A percentile compares a stretch with the other conserved stretches of the same genome.
These are phyloP conservation scores for Monopis laevigella DNA, from an alignment of 2,888 invertebrate species.

Conservation along the genomic window DNA sequence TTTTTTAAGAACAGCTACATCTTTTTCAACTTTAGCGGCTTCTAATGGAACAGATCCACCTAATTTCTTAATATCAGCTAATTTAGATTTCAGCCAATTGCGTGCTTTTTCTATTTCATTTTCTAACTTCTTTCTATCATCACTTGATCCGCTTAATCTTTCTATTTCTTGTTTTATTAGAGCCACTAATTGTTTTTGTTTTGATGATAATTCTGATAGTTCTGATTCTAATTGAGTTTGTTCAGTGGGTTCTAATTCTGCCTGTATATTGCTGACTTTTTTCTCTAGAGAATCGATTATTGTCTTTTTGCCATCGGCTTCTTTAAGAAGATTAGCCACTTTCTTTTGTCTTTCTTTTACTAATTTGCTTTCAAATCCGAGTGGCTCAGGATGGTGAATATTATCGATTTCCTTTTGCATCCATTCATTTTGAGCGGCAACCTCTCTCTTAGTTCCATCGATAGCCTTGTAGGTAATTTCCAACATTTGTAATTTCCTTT, in stretches of 20 bases:
- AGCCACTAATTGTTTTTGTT: slow-evolving; percentile 78
- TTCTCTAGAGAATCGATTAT: slow-evolving; percentile 85
- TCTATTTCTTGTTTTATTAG: slow-evolving; percentile 80
- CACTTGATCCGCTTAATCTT: slow-evolving; percentile 73
- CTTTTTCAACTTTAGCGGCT: slow-evolving; percentile 83
- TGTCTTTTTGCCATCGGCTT: slow-evolving; percentile 85
- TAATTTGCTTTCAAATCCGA: slow-evolving; percentile 81
- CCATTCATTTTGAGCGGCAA: slow-evolving; percentile 83
- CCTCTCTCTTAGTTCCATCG: slow-evolving; percentile 82
- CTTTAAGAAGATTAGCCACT: slow-evolving; percentile 79
- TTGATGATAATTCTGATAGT: slow-evolving; percentile 74
- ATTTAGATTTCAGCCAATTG: slow-evolving; percentile 82
- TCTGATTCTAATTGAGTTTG: slow-evolving; percentile 80
- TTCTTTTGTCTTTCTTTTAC: slow-evolving; percentile 78
- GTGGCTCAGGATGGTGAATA: slow-evolving; percentile 71
- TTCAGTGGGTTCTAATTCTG: slow-evolving; percentile 86
- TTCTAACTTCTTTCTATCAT: slow-evolving; percentile 80
- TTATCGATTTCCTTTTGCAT: slow-evolving; percentile 76
- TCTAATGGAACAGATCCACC: slow-evolving; percentile 83
- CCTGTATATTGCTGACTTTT: slow-evolving; percentile 83
- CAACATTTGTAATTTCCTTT: slow-evolving; percentile 83
- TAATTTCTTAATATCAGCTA: slow-evolving; percentile 77
- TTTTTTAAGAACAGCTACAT: slow-evolving; percentile 78
- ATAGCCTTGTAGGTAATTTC: slow-evolving; percentile 86
- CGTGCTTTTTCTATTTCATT: slow-evolving; percentile 80